These are phyloP conservation scores for Cavia aperea DNA, from an alignment of 2,113 vertebrate species.

Conservation along the genomic window DNA sequence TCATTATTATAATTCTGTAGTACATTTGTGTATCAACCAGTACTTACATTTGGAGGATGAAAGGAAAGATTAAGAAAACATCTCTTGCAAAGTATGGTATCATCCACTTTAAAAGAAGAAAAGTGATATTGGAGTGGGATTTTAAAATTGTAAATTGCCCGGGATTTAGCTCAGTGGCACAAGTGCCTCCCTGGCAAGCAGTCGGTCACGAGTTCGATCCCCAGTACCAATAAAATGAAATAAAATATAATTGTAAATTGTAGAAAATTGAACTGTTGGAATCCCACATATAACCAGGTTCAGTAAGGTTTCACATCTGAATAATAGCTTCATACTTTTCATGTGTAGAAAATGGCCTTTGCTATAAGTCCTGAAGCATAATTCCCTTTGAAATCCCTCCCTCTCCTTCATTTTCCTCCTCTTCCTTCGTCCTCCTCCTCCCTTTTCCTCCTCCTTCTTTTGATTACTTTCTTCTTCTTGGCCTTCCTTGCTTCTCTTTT, in stretches of 20 bases:
- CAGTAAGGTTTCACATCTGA: conserved; percentile 44
- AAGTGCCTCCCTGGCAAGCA: too few species aligned
- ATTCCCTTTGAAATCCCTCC: neutral
- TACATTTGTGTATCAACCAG: conserved; percentile 3
- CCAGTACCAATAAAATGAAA: too few species aligned
- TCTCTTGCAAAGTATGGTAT: neutral
- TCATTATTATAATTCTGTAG: conserved; percentile 1
- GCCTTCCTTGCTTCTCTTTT: neutral
- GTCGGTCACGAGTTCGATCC: too few species aligned
- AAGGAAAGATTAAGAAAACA: conserved; percentile 7
- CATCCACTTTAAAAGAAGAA: conserved; percentile 8
- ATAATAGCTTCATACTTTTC: neutral
- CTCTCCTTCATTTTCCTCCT: too few species aligned
- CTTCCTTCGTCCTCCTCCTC: neutral
- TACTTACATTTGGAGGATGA: conserved; percentile 11
- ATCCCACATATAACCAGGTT: conserved; percentile 12
- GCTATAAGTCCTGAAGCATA: conserved; percentile 12
- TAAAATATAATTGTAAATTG: neutral
- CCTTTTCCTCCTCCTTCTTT: too few species aligned
- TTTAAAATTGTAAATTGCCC: conserved; percentile 40
- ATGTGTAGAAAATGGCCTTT: conserved; percentile 48
- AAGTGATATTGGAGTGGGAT: conserved; percentile 10
- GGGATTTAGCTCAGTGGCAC: too few species aligned
- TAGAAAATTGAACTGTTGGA: conserved; percentile 23
- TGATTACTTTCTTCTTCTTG: too few species aligned